Base-by-base conservation (phyloP, 1,140 invertebrate species). In the Pachyrhynchus sulphureomaculatus region DNA sequence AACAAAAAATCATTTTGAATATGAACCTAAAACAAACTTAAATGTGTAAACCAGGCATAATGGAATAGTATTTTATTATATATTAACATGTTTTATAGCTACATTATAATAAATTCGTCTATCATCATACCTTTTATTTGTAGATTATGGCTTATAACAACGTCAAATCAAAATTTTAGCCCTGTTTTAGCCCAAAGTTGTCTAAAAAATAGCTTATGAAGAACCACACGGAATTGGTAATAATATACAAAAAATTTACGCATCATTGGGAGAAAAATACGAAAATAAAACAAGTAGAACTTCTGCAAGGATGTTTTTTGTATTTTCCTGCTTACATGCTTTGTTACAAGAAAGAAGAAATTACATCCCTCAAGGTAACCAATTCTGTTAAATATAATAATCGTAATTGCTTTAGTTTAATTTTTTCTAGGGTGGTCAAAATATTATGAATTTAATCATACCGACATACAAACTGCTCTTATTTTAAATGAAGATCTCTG, bases 401-500 rank as follows among this genome's bases (percentile, higher is more conserved):
- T 32, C 29, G 5, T 32, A 32, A 32, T 32, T 12, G 5, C 5
- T 32, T n/a, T n/a, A n/a, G n/a, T n/a, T n/a, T n/a, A n/a, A 32
- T 32, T 12, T 3, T n/a, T 64, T 68, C 15, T 32, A 72, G 91
- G 90, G 1, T 94, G 92, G 91, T 88, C 86, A 0, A 91, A 90
- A 74, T 90, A 87, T 73, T 97, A 97, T 76, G 93, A 96, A 70
- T 96, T 96, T 78, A 91, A 86, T 32, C 86, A 90, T 64, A 83
- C 88, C 0, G 95, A 97, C 78, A 77, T 96, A 0, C 82, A 86
- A 53, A 89, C 91, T 3, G 91, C 89, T 1, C 79, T 87, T 37
- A 84, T 89, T 52, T 79, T 95, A 23, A 79, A 92, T 2, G 82
- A 87, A 21, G 82, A 84, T 72, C 69, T 88, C 20, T 81, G 81